phyloP scores from a whole-genome alignment of 2,113 vertebrate genomes.

The Bungarus multicinctus region DNA sequence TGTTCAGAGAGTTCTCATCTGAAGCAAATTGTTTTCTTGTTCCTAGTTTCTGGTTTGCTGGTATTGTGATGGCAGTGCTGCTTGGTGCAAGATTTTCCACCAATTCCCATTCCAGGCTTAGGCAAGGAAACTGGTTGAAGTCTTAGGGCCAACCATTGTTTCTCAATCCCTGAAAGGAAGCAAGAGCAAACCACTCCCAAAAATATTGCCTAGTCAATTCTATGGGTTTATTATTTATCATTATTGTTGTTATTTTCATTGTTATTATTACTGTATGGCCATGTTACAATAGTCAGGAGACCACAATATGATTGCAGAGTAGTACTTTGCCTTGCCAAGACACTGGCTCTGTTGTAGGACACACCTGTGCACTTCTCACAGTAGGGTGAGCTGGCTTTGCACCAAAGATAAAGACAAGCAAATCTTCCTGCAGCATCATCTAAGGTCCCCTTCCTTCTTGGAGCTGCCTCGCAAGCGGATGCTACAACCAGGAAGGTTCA shows the following conservation, averaged over 20 bases:
- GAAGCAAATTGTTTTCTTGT: neutral
- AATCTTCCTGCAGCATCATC: neutral
- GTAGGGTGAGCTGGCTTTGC: neutral
- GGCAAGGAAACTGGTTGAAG: neutral
- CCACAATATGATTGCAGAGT: neutral
- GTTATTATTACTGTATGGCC: neutral
- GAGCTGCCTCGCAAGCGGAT: neutral
- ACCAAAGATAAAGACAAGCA: neutral
- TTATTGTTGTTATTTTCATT: too few species aligned
- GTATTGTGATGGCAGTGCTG: neutral
- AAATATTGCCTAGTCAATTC: neutral
- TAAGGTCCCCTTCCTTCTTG: neutral
- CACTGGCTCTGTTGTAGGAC: neutral
- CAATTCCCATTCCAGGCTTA: neutral
- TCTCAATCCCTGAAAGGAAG: neutral
- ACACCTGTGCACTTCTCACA: neutral
- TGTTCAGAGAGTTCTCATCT: neutral
- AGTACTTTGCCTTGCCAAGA: neutral
- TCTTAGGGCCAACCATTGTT: neutral
- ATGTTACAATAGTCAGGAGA: neutral
- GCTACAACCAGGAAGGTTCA: neutral
- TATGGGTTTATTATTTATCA: neutral
- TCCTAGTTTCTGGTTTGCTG: neutral
- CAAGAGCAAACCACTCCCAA: neutral
- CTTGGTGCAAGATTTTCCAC: neutral